Percentiles rank a stretch among this genome's conserved stretches.
These are phyloP conservation scores for Drosophila putrida DNA, from an alignment of 2,888 invertebrate genomes.

Conservation along the genomic window DNA sequence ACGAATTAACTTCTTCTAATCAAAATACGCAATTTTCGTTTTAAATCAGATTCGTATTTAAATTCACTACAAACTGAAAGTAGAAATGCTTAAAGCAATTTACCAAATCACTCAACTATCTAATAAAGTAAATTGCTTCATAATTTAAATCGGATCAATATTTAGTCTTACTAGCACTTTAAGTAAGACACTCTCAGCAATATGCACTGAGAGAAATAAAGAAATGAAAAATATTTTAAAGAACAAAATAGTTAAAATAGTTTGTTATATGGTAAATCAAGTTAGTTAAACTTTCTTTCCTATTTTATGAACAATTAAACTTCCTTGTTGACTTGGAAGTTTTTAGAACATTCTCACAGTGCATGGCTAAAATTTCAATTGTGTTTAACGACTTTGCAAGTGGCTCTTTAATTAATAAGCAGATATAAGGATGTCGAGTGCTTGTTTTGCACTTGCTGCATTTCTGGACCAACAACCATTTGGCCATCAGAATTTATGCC, in stretches of 20 bases:
- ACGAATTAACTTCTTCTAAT: conserved; percentile 45
- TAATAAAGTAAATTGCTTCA: conserved; percentile 6
- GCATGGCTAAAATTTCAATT: conserved; percentile 12
- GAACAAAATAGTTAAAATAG: background rate
- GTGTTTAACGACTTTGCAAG: conserved; percentile 28
- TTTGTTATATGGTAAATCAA: background rate
- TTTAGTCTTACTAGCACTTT: conserved; percentile 4
- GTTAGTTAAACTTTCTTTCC: background rate
- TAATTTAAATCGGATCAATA: conserved; percentile 9
- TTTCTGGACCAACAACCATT: background rate
- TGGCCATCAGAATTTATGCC: conserved; percentile 9
- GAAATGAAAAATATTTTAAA: background rate
- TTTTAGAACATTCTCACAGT: background rate
- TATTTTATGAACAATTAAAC: background rate
- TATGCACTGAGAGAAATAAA: background rate
- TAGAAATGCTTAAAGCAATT: conserved; percentile 6
- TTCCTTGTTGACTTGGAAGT: background rate
- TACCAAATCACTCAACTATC: conserved; percentile 14
- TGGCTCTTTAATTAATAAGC: conserved; percentile 38
- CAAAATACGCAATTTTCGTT: background rate
- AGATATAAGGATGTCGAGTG: conserved; percentile 4
- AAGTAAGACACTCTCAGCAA: background rate
- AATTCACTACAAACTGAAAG: background rate
- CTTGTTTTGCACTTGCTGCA: conserved; percentile 3
- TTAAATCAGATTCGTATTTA: conserved; percentile 1